Evolutionary conservation across 2,888 invertebrate genomes (phyloP).

Genomic region (Trachelus iudaicus): DNA sequence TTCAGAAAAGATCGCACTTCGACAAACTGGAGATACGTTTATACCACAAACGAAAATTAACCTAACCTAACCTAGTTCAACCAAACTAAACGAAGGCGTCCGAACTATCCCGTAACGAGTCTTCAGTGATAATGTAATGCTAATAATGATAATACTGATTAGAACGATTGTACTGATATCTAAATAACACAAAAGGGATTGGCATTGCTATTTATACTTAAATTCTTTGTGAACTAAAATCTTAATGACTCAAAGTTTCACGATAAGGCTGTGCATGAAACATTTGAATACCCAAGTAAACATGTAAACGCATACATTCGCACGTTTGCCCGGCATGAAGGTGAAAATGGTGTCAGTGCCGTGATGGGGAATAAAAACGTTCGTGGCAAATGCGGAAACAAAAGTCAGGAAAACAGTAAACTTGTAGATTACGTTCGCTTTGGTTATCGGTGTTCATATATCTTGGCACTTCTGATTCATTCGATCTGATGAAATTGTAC

Average conservation of each 20-base stretch:
- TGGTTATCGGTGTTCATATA: background rate
- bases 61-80: background rate
- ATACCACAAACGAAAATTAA: background rate
- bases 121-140: background rate
- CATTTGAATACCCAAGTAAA: background rate
- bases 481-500: background rate
- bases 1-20: background rate
- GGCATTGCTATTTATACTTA: background rate
- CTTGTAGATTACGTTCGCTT: background rate
- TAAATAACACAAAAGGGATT: background rate
- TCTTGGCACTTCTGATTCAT: background rate
- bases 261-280: background rate
- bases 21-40: background rate
- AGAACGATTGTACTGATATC: background rate
- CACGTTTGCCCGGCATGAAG: background rate
- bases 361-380: background rate
- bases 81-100: background rate
- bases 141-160: background rate
- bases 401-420: background rate
- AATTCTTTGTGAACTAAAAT: background rate
- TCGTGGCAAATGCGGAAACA: background rate
- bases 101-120: background rate
- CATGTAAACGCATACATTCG: background rate
- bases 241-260: background rate
- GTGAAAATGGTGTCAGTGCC: background rate